Base-by-base conservation (phyloP, 2,888 invertebrate genomes). In the Alcis repandata region DNA sequence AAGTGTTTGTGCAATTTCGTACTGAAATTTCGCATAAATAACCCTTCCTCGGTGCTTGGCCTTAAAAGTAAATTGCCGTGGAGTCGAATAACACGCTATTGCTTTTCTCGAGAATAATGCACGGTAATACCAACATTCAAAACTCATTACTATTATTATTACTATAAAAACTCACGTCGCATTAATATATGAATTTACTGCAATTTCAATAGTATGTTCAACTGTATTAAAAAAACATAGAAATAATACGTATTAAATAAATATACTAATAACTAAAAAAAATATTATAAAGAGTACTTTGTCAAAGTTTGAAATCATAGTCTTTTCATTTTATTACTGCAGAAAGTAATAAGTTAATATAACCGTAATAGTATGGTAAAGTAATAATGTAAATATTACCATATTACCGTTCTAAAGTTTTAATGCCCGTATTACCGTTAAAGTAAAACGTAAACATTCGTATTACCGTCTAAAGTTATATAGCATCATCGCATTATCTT, bases 21-120 rank as follows among this genome's bases (percentile, higher is more conserved):
- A 32, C 56, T 59, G 22, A 49, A 56, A n/a, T n/a, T n/a, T n/a
- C n/a, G n/a, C 56, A 60, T 65, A 66, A 72, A 75, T 63, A 56
- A 69, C 68, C 67, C 64, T 74, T 73, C 56, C 66, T 61, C 66
- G 72, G 68, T 68, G 73, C 72, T 76, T 77, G 77, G 76, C 77
- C 76, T 77, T 76, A 77, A 76, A 73, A 72, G 70, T 73, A 82
- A 82, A 82, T 82, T 79, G 76, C 79, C 66, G 63, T 71, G 60
- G 72, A 70, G 60, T 72, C 64, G 70, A 68, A 73, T 67, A 67
- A 72, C 72, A 80, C 73, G 74, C 72, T 74, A 80, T 77, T 76
- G 79, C 76, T 77, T 77, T 78, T 75, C 71, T 75, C 69, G 67
- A 62, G 63, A 71, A 67, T 76, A 76, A 76, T 78, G 74, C 78